Conservation (phyloP, 2,797 vertebrate genomes). For the Brachyrhaphis roseni region DNA sequence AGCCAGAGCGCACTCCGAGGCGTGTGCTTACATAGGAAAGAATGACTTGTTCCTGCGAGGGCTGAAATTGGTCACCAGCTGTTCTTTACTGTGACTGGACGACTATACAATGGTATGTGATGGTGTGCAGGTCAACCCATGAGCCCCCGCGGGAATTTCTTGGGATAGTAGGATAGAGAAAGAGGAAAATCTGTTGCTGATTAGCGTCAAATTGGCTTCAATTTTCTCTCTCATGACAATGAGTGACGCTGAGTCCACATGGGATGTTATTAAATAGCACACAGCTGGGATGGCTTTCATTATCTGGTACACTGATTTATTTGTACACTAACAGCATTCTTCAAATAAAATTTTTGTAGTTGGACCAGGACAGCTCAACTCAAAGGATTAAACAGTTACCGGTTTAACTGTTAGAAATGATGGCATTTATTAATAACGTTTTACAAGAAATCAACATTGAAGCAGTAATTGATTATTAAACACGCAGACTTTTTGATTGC, state of each 20-base stretch:
- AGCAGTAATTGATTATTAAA: background rate
- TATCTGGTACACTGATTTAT: conserved; percentile 74
- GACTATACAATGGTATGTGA: conserved; percentile 36
- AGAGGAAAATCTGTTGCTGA: conserved; percentile 69
- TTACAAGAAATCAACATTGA: background rate
- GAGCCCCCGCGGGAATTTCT: conserved; percentile 43
- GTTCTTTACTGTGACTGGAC: conserved; percentile 25
- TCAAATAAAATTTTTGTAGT: conserved; percentile 58
- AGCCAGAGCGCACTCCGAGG: conserved; percentile 18
- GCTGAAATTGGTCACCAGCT: conserved; percentile 61
- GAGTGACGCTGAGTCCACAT: conserved; percentile 71
- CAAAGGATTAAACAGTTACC: background rate
- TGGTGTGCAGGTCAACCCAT: conserved; percentile 42
- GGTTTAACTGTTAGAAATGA: background rate
- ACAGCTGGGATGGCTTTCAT: conserved; percentile 73
- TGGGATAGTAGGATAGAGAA: conserved; percentile 44
- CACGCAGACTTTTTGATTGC: background rate
- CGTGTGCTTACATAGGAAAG: conserved; percentile 24
- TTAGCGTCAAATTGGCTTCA: conserved; percentile 75
- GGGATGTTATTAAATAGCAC: conserved; percentile 72
- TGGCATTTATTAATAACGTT: background rate
- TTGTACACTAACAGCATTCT: conserved; percentile 68
- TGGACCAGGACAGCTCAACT: conserved; percentile 44
- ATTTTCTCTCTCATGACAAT: conserved; percentile 73
- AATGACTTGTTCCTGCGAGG: conserved; percentile 43